Evolutionary conservation across 2,888 invertebrate genomes (phyloP).

Genomic region (Melinaea marsaeus): DNA sequence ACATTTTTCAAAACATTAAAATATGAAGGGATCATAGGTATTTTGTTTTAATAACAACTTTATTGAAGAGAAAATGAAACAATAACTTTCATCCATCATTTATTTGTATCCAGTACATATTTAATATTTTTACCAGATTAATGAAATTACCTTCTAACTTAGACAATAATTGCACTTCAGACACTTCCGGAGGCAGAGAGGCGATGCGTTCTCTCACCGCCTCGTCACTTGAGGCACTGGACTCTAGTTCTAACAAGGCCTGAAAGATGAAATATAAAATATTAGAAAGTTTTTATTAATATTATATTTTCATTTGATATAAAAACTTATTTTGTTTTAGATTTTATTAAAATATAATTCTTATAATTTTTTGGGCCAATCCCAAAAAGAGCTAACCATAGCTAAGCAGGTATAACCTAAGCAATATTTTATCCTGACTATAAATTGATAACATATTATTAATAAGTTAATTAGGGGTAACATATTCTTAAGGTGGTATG

Average conservation of each 20-base stretch:
- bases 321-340: neutral
- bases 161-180: slow-evolving; percentile 90
- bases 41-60: neutral
- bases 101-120: slow-evolving; percentile 18
- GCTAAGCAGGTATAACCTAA: too few species aligned
- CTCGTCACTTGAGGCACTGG: slow-evolving; percentile 97
- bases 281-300: too few species aligned
- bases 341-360: too few species aligned
- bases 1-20: too few species aligned
- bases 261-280: slow-evolving; percentile 39
- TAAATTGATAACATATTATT: too few species aligned
- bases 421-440: too few species aligned
- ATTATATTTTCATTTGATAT: slow-evolving; percentile 4
- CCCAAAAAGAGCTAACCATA: too few species aligned
- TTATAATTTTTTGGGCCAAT: too few species aligned
- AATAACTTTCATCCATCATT: slow-evolving; percentile 23
- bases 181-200: slow-evolving; percentile 95
- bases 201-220: slow-evolving; percentile 94
- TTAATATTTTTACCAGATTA: slow-evolving; percentile 15
- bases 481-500: too few species aligned
- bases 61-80: slow-evolving; percentile 21
- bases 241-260: slow-evolving; percentile 90
- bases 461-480: too few species aligned
- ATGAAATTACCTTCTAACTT: slow-evolving; percentile 86
- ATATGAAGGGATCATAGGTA: neutral